Conservation (phyloP, 2,888 invertebrate species). For the Clanis bilineata region DNA sequence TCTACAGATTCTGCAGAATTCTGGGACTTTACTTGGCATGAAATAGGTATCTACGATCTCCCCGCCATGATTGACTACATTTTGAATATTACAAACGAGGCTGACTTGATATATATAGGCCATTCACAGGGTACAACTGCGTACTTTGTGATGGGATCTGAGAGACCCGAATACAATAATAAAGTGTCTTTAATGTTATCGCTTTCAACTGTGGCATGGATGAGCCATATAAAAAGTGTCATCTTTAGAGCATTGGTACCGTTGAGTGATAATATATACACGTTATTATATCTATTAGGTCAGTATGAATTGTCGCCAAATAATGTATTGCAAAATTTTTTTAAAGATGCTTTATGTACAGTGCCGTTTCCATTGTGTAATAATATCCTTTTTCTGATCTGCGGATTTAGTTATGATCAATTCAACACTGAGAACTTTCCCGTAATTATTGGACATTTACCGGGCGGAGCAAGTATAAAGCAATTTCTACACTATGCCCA, state of each 20-base stretch:
- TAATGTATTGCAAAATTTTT: conserved; percentile 15
- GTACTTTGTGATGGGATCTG: conserved; percentile 82
- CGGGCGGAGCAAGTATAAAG: conserved; percentile 64
- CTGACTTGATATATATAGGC: conserved; percentile 85
- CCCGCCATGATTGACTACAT: conserved; percentile 87
- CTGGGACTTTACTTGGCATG: conserved; percentile 86
- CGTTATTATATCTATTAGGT: neutral
- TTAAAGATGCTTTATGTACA: conserved; percentile 23
- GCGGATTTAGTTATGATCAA: conserved; percentile 27
- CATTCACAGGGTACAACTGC: conserved; percentile 86
- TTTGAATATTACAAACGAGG: conserved; percentile 68
- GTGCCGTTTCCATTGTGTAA: conserved; percentile 24
- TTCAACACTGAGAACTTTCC: conserved; percentile 29
- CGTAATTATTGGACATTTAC: conserved; percentile 28
- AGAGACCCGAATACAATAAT: conserved; percentile 79
- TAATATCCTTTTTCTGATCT: conserved; percentile 22
- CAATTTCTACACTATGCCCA: conserved; percentile 54
- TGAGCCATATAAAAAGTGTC: conserved; percentile 13
- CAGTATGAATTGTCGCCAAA: conserved; percentile 14
- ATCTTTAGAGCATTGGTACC: neutral
- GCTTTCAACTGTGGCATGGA: conserved; percentile 61
- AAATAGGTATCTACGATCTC: conserved; percentile 86
- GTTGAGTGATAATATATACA: neutral
- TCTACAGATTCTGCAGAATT: conserved; percentile 48
- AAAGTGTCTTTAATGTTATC: conserved; percentile 81